A percentile compares a stretch with the other conserved stretches of the same genome.
Evolutionary conservation across 2,113 vertebrate genomes (phyloP).

Genomic region (Nanorana parkeri): DNA sequence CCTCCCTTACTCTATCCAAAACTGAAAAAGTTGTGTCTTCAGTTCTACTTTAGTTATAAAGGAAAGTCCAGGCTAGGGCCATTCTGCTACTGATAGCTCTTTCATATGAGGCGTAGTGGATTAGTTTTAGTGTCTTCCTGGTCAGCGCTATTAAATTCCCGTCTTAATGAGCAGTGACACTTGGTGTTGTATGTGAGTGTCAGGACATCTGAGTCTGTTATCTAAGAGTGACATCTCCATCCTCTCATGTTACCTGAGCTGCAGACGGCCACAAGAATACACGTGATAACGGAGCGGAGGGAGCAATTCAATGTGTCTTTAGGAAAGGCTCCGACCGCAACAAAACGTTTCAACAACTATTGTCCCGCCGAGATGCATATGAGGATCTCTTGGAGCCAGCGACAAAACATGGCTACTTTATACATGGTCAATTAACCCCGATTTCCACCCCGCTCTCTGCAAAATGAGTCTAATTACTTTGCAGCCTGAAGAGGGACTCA

Average conservation of each 20-base stretch:
- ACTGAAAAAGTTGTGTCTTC: too few relatives aligned
- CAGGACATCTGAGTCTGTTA: constrained; percentile 35
- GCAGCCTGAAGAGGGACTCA: not conserved
- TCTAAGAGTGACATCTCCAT: constrained; percentile 42
- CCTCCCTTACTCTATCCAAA: too few relatives aligned
- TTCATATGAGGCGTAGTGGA: not conserved
- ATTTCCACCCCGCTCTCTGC: too few relatives aligned
- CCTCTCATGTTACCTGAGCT: constrained; percentile 26
- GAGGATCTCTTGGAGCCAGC: too few relatives aligned
- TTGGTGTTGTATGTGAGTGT: constrained; percentile 3
- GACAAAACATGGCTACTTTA: too few relatives aligned
- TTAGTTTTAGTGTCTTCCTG: not conserved
- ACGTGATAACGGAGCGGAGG: not conserved
- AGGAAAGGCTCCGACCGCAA: not conserved
- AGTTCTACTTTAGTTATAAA: too few relatives aligned
- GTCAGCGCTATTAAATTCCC: constrained; percentile 9
- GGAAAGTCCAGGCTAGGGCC: too few relatives aligned
- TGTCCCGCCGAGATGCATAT: too few relatives aligned
- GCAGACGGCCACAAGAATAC: not conserved
- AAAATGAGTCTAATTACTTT: not conserved
- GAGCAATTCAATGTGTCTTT: not conserved
- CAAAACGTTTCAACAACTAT: not conserved
- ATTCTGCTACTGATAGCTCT: not conserved
- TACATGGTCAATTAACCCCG: too few relatives aligned
- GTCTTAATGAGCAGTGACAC: constrained; percentile 6